These are phyloP conservation scores for Cyprinodon diabolis DNA, from an alignment of 2,797 vertebrate species.

Conservation along the genomic window DNA sequence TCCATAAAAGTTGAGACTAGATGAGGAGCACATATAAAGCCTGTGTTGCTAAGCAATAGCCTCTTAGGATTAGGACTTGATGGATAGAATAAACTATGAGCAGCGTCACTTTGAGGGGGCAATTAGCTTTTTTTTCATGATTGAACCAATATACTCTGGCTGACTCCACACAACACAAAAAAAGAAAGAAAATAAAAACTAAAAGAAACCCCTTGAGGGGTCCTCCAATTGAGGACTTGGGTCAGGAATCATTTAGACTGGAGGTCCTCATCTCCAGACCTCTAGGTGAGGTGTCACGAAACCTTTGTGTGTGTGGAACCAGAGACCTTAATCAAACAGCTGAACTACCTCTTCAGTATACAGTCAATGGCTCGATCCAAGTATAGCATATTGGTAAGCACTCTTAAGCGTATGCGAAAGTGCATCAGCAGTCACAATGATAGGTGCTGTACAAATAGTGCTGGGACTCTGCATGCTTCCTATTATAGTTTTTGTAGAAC, in stretches of 20 bases:
- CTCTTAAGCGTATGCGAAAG: no score
- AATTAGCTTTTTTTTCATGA: conserved; percentile 4
- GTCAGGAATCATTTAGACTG: neutral
- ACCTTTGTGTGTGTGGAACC: no score
- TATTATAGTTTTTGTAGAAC: no score
- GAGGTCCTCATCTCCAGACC: no score
- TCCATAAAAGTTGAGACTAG: conserved; percentile 39
- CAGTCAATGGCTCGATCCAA: no score
- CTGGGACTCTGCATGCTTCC: no score
- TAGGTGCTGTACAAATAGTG: no score
- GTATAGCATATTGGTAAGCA: no score
- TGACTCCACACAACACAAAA: conserved; percentile 5
- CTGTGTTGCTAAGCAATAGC: conserved; percentile 71
- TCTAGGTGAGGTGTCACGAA: no score
- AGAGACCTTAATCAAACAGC: no score
- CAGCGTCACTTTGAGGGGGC: conserved; percentile 19
- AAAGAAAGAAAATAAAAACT: conserved; percentile 3
- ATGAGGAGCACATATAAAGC: conserved; percentile 27
- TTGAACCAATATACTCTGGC: conserved; percentile 19
- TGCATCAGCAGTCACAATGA: no score
- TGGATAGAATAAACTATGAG: conserved; percentile 53
- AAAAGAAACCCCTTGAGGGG: neutral
- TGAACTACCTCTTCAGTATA: no score
- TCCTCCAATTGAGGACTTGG: neutral
- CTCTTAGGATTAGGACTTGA: conserved; percentile 52